These are phyloP conservation scores for Odontamblyopus rebecca DNA, from an alignment of 2,797 vertebrate genomes.

Conservation along the genomic window DNA sequence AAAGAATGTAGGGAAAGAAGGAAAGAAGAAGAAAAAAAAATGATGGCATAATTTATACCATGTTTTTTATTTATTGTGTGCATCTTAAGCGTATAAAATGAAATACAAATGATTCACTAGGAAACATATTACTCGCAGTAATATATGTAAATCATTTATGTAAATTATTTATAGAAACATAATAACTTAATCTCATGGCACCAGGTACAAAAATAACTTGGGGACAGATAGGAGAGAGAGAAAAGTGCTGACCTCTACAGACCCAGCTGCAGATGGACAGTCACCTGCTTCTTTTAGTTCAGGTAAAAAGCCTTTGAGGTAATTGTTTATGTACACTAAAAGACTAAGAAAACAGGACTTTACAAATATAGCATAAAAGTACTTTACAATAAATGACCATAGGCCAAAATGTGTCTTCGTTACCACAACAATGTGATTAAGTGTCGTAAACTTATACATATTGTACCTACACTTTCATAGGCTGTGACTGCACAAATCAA, in stretches of 20 bases:
- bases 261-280: background rate
- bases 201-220: background rate
- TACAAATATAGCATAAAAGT: background rate
- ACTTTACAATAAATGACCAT: conserved; percentile 51
- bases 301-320: conserved; percentile 7
- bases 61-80: background rate
- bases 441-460: conserved; percentile 1
- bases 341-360: background rate
- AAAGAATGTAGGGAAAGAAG: conserved; percentile 53
- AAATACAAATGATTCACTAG: background rate
- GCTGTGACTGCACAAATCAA: background rate
- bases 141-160: background rate
- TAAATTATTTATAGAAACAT: background rate
- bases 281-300: background rate
- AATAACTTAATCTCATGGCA: too few species aligned
- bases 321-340: background rate
- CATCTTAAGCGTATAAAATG: background rate
- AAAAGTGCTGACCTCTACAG: background rate
- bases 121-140: background rate
- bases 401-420: conserved; percentile 48
- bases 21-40: conserved; percentile 52
- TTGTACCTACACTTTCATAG: background rate
- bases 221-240: background rate
- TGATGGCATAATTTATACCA: conserved; percentile 10
- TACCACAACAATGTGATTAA: conserved; percentile 26